A percentile compares a stretch with the other conserved stretches of the same genome.
These are phyloP conservation scores for Typhlomys cinereus DNA, from an alignment of 2,113 vertebrate genomes.

Conservation along the genomic window DNA sequence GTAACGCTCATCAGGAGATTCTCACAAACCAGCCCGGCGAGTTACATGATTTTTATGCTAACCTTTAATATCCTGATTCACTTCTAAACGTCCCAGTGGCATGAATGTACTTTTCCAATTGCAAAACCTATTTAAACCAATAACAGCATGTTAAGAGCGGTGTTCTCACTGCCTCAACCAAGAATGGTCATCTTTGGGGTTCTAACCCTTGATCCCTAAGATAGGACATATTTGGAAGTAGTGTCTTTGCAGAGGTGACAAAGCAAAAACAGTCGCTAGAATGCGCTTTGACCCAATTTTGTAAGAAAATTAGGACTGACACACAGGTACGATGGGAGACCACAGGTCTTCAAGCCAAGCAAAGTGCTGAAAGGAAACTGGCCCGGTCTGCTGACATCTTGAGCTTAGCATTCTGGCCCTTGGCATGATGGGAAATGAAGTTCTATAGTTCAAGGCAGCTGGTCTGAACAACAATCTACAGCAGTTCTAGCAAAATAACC, in stretches of 20 bases:
- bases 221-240: accelerated
- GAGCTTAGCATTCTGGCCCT: not conserved
- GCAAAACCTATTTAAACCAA: not conserved
- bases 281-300: not conserved
- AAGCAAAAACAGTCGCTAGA: not conserved
- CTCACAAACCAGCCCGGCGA: not conserved
- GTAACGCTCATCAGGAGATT: not conserved
- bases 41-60: not conserved
- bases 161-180: not conserved
- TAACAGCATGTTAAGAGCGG: accelerated
- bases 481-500: accelerated
- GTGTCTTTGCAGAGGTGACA: not conserved
- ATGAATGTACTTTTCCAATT: not conserved
- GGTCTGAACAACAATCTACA: too few species aligned
- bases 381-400: not conserved
- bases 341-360: not conserved
- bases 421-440: accelerated
- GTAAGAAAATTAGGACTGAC: not conserved
- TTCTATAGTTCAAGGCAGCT: not conserved
- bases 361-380: not conserved
- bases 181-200: not conserved
- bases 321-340: too few species aligned
- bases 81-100: not conserved
- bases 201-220: not conserved
- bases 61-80: not conserved